Percentiles rank a stretch among this genome's conserved stretches.
These are phyloP conservation scores for Chymomyza fuscimana DNA, from an alignment of 2,888 invertebrate species.

Conservation along the genomic window DNA sequence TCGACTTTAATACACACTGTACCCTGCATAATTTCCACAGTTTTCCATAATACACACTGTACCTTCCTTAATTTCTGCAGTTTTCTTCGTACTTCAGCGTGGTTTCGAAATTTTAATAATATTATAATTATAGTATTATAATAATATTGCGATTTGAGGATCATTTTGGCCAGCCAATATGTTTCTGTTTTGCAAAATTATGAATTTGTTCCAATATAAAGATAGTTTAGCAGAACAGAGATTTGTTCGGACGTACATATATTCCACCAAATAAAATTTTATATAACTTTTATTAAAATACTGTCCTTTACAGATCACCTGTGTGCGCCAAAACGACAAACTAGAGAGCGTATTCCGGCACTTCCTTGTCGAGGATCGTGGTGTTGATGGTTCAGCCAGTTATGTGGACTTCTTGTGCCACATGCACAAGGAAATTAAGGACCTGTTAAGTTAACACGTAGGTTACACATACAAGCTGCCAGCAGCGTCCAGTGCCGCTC, in stretches of 20 bases:
- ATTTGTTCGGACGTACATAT: no score
- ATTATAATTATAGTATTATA: no score
- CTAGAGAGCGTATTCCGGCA: slow-evolving; percentile 96
- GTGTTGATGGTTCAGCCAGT: slow-evolving; percentile 91
- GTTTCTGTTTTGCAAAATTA: no score
- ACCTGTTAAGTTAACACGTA: slow-evolving; percentile 83
- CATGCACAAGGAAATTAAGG: slow-evolving; percentile 98
- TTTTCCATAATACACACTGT: no score
- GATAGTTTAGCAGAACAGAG: no score
- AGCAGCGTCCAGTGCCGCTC: slow-evolving; percentile 29
- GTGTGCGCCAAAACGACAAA: slow-evolving; percentile 96
- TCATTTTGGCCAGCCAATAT: no score
- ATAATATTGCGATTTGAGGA: no score
- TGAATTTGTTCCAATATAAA: no score
- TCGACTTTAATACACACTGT: neutral
- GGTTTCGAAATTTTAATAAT: no score
- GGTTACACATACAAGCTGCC: slow-evolving; percentile 56
- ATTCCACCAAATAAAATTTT: no score
- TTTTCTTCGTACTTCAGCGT: no score
- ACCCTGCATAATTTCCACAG: neutral
- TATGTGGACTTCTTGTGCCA: slow-evolving; percentile 99
- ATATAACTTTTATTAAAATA: neutral
- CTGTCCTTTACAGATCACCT: slow-evolving; percentile 86
- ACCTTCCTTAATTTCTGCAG: no score
- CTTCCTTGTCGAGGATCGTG: slow-evolving; percentile 97